Conservation (phyloP, 1,140 invertebrate species). For the Macrotrachela quadricornifera region DNA sequence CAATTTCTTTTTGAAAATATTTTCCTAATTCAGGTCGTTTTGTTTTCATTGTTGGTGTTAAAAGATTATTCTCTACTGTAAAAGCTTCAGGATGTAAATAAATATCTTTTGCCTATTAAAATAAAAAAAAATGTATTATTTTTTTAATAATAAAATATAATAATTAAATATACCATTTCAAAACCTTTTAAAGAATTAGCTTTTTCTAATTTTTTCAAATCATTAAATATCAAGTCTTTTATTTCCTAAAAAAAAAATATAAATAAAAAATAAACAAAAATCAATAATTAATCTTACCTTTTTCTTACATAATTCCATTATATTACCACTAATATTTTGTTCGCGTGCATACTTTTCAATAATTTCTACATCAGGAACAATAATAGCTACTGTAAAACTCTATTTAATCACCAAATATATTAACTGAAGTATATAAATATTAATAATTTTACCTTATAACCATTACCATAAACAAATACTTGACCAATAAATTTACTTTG, state of each 20-base stretch:
- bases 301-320: constrained; percentile 66
- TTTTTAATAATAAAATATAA: constrained; percentile 10
- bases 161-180: constrained; percentile 51
- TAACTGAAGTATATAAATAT: no score
- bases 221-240: constrained; percentile 67
- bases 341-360: constrained; percentile 62
- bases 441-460: constrained; percentile 33
- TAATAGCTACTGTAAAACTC: constrained; percentile 71
- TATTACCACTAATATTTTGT: constrained; percentile 53
- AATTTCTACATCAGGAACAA: constrained; percentile 79
- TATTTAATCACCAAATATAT: no score
- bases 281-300: no score
- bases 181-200: constrained; percentile 75
- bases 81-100: constrained; percentile 77
- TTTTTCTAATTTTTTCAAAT: constrained; percentile 64
- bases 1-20: constrained; percentile 3
- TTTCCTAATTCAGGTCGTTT: constrained; percentile 38
- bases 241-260: constrained; percentile 33
- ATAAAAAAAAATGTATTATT: neutral
- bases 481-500: constrained; percentile 76
- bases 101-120: constrained; percentile 67
- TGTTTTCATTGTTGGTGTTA: constrained; percentile 86
- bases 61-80: constrained; percentile 78
- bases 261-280: no score
- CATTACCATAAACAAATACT: constrained; percentile 89